Conservation (phyloP, 2,113 vertebrate species). For the Ondatra zibethicus region DNA sequence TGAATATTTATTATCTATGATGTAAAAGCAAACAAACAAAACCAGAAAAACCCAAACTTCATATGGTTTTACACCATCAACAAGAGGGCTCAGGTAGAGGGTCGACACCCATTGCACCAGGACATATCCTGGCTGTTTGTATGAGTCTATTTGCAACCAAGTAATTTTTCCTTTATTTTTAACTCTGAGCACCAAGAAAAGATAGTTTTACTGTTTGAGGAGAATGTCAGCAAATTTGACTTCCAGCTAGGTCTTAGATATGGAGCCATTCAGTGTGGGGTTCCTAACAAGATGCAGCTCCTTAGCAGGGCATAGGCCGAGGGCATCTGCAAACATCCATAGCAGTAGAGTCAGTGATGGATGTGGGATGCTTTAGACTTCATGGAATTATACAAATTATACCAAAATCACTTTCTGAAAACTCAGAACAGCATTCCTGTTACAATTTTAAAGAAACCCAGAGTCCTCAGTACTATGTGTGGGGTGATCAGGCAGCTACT, state of each 20-base stretch:
- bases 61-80: neutral
- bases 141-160: neutral
- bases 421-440: neutral
- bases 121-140: neutral
- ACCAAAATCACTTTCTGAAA: neutral
- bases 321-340: neutral
- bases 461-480: neutral
- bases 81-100: no score
- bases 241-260: neutral
- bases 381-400: neutral
- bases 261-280: neutral
- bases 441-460: neutral
- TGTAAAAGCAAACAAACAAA: neutral
- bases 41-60: neutral
- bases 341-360: neutral
- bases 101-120: neutral
- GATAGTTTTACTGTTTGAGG: neutral
- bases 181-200: neutral
- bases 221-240: neutral
- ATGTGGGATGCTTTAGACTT: neutral
- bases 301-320: no score
- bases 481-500: neutral
- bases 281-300: neutral
- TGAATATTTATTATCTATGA: neutral
- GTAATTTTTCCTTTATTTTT: neutral